Percentiles rank a stretch among this genome's conserved stretches.
Conservation (phyloP, 2,888 invertebrate species). For the Coenonympha arcania region DNA sequence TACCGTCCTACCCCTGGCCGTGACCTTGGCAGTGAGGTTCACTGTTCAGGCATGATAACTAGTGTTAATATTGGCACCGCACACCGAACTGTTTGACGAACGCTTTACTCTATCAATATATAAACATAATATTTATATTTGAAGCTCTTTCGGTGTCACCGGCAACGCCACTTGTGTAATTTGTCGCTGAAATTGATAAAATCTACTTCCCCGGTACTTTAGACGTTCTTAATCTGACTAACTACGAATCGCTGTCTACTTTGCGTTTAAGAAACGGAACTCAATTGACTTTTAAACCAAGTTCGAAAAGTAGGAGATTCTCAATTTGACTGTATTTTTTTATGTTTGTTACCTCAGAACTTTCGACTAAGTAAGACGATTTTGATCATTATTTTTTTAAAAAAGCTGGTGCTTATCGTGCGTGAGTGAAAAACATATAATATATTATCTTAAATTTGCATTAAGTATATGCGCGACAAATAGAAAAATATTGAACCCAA, state of each 20-base stretch:
- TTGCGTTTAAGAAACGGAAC: not conserved
- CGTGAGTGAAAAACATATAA: too few species aligned
- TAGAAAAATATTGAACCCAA: too few species aligned
- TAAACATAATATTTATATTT: slow-evolving; percentile 74
- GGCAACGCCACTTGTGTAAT: slow-evolving; percentile 59
- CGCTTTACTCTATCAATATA: slow-evolving; percentile 73
- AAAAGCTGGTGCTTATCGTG: too few species aligned
- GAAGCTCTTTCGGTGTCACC: slow-evolving; percentile 56
- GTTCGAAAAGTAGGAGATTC: too few species aligned
- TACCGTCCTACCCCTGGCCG: slow-evolving; percentile 48
- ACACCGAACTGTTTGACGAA: slow-evolving; percentile 66
- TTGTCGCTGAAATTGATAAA: slow-evolving; percentile 67
- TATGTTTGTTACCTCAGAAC: too few species aligned
- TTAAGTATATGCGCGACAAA: too few species aligned
- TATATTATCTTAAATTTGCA: too few species aligned
- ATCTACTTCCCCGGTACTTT: slow-evolving; percentile 46
- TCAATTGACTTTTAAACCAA: too few species aligned
- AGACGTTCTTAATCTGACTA: too few species aligned
- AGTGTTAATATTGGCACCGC: slow-evolving; percentile 73
- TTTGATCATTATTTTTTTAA: too few species aligned
- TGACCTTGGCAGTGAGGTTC: slow-evolving; percentile 59
- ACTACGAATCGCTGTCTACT: not conserved
- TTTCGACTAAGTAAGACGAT: too few species aligned
- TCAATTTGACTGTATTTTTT: too few species aligned
- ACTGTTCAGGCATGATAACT: slow-evolving; percentile 67